Evolutionary conservation across 2,113 vertebrate species (phyloP).

Genomic region (Psittacula cyanocephala): DNA sequence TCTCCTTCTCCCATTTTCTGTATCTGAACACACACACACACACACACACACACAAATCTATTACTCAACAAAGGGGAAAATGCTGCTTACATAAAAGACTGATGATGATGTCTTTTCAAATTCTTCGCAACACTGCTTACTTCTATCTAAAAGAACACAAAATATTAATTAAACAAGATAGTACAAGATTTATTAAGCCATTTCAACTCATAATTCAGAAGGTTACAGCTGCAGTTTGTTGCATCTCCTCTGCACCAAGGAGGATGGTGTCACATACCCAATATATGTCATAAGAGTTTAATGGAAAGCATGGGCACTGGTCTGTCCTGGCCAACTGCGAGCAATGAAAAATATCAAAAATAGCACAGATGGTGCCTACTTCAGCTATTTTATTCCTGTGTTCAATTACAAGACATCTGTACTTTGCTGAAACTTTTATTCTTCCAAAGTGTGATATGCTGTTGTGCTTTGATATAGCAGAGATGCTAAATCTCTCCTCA

Average conservation of each 20-base stretch:
- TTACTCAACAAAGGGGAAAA: not conserved
- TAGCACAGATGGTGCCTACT: not conserved
- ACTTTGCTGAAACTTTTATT: not conserved
- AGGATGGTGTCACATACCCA: fast-evolving
- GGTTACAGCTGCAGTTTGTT: not conserved
- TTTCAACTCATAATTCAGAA: not conserved
- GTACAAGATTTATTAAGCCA: not conserved
- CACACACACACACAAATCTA: not conserved
- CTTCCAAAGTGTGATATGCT: not conserved
- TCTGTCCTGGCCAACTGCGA: not conserved
- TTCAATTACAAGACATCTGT: not conserved
- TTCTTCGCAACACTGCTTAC: constrained; percentile 66
- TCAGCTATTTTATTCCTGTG: not conserved
- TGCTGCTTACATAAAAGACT: constrained; percentile 75
- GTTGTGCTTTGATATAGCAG: not conserved
- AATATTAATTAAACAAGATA: not conserved
- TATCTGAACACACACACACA: not conserved
- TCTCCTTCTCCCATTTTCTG: not conserved
- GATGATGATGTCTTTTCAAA: constrained; percentile 63
- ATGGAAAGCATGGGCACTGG: not conserved
- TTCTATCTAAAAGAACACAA: constrained; percentile 69
- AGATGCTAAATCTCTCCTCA: not conserved
- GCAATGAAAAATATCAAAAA: not conserved
- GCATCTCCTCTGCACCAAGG: not conserved
- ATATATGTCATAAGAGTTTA: not conserved